Evolutionary conservation across 2,888 invertebrate species (phyloP).

Genomic region (Scelioninae gen. 2): DNA sequence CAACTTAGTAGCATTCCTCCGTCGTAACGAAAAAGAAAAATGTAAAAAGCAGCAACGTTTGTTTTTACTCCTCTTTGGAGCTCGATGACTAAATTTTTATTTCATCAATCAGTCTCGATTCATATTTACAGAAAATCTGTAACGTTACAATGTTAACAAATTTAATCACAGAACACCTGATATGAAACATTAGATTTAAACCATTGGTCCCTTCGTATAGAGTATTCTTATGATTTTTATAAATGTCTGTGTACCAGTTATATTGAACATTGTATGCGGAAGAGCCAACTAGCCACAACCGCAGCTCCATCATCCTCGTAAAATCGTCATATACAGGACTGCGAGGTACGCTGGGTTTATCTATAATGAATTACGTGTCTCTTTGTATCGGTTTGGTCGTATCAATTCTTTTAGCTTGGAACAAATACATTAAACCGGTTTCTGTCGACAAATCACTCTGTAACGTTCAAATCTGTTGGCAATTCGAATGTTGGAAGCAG

Average conservation of each 20-base stretch:
- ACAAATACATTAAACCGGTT: slow-evolving; percentile 1
- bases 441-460: slow-evolving; percentile 13
- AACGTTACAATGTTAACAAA: no score
- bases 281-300: slow-evolving; percentile 57
- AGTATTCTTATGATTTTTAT: slow-evolving; percentile 61
- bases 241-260: slow-evolving; percentile 60
- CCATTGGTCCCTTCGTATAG: slow-evolving; percentile 21
- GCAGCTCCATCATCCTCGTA: slow-evolving; percentile 59
- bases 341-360: slow-evolving; percentile 62
- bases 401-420: slow-evolving; percentile 13
- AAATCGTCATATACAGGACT: slow-evolving; percentile 60
- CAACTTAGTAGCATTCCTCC: no score
- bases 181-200: slow-evolving; percentile 17
- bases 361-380: slow-evolving; percentile 9
- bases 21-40: no score
- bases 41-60: no score
- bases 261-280: slow-evolving; percentile 54
- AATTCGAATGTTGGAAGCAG: slow-evolving; percentile 4
- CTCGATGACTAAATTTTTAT: slow-evolving; percentile 29
- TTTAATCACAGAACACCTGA: no score
- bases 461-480: background rate
- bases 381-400: slow-evolving; percentile 3
- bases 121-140: no score
- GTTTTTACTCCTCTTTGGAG: no score
- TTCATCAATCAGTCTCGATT: slow-evolving; percentile 1